phyloP scores from a whole-genome alignment of 2,797 vertebrate genomes.

The Arrhamphus sclerolepis region DNA sequence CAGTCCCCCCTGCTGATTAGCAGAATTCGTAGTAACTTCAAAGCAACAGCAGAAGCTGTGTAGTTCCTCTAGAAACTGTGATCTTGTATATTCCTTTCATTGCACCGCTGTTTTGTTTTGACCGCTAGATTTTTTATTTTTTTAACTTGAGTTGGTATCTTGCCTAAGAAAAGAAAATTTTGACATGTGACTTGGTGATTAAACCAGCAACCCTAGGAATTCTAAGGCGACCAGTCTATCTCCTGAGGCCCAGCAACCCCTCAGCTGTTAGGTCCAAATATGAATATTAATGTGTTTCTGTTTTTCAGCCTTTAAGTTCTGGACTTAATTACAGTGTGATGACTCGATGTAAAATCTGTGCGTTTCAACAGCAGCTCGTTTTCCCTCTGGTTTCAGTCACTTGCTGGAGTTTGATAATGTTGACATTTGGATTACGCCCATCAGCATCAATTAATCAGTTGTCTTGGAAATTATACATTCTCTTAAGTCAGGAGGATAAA shows the following conservation, averaged over 20 bases:
- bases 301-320: constrained; percentile 48
- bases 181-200: no score
- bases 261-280: constrained; percentile 20
- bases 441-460: constrained; percentile 51
- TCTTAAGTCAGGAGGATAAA: constrained; percentile 39
- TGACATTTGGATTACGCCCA: constrained; percentile 51
- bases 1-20: constrained; percentile 52
- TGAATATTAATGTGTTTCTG: constrained; percentile 40
- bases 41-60: constrained; percentile 5
- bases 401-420: constrained; percentile 44
- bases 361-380: constrained; percentile 46
- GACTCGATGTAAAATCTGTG: constrained; percentile 40
- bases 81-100: constrained; percentile 25
- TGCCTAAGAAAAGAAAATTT: no score
- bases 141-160: not conserved
- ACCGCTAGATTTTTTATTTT: constrained; percentile 29
- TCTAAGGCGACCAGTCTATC: no score
- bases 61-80: constrained; percentile 15
- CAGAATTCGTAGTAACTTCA: constrained; percentile 35
- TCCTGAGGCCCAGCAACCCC: no score
- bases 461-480: constrained; percentile 36
- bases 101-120: constrained; percentile 13
- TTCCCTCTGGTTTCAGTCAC: constrained; percentile 42
- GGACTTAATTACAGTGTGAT: constrained; percentile 38
- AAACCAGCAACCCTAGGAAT: no score